phyloP scores from a whole-genome alignment of 1,140 invertebrate genomes.

The Meloidogyne floridensis region DNA sequence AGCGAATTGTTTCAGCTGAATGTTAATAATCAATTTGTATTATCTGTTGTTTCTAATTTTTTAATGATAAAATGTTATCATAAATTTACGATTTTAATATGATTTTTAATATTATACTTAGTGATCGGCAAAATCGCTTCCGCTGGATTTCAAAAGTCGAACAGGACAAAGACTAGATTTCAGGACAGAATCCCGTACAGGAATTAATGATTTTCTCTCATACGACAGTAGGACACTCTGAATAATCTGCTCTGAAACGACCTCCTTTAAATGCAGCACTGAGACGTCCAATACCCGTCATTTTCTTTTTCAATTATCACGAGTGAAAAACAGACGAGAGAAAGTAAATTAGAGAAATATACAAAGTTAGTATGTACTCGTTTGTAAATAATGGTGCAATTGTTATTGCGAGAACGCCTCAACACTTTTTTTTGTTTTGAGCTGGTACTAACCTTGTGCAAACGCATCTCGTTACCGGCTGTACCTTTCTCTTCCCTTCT shows the following conservation, averaged over 20 bases:
- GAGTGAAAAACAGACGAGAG: background rate
- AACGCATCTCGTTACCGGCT: background rate
- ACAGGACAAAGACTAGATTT: too few species aligned
- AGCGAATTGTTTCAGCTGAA: conserved; percentile 21
- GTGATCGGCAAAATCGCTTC: too few species aligned
- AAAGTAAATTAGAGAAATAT: background rate
- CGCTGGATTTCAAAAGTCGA: too few species aligned
- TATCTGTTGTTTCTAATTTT: background rate
- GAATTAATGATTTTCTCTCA: too few species aligned
- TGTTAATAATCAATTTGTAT: background rate
- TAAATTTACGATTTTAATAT: too few species aligned
- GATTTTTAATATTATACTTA: too few species aligned
- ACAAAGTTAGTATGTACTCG: background rate
- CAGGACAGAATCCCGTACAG: too few species aligned
- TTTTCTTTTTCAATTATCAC: background rate
- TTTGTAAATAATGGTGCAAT: background rate
- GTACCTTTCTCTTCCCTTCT: background rate
- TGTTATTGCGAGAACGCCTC: background rate
- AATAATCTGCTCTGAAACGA: too few species aligned
- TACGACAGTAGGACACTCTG: too few species aligned
- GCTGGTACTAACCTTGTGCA: conserved; percentile 5
- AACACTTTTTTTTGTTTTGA: conserved; percentile 3
- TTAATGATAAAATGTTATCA: too few species aligned
- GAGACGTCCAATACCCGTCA: too few species aligned
- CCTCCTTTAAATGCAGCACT: too few species aligned